These are phyloP conservation scores for Onychomys leucogaster DNA, from an alignment of 2,797 vertebrate species.

Conservation along the genomic window DNA sequence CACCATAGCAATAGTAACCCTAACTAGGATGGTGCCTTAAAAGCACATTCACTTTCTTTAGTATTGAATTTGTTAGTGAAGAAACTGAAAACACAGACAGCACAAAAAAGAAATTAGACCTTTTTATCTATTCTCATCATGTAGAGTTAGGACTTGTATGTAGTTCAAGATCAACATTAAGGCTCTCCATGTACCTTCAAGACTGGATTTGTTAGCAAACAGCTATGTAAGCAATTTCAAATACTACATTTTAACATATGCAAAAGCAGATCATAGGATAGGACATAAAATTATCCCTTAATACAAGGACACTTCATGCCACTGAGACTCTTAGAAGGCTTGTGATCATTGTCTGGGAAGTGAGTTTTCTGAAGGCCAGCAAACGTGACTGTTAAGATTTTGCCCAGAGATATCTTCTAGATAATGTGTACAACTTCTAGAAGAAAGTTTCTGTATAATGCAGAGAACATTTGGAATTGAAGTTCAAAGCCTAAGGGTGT, in stretches of 20 bases:
- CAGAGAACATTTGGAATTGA: not conserved
- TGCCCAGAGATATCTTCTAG: not conserved
- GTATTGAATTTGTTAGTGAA: slow-evolving; percentile 48
- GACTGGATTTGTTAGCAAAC: slow-evolving; percentile 14
- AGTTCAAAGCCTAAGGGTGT: not conserved
- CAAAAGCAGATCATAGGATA: not conserved
- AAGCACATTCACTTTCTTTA: slow-evolving; percentile 8
- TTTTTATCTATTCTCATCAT: not conserved
- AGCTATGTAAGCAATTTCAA: not conserved
- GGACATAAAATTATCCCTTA: not conserved
- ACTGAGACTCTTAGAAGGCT: not conserved
- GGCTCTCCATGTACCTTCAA: slow-evolving; percentile 9
- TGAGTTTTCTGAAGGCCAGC: not conserved
- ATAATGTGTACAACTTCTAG: not conserved
- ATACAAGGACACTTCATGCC: not conserved
- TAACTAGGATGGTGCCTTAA: not conserved
- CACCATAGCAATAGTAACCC: not conserved
- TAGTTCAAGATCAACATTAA: slow-evolving; percentile 18
- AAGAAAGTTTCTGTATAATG: not conserved
- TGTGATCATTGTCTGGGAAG: not conserved
- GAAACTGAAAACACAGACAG: slow-evolving; percentile 29
- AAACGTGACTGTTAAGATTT: not conserved
- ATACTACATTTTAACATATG: not conserved
- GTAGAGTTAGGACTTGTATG: not conserved
- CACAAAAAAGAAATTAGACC: not conserved